phyloP scores from a whole-genome alignment of 2,888 invertebrate genomes.

The Papilio elwesi region DNA sequence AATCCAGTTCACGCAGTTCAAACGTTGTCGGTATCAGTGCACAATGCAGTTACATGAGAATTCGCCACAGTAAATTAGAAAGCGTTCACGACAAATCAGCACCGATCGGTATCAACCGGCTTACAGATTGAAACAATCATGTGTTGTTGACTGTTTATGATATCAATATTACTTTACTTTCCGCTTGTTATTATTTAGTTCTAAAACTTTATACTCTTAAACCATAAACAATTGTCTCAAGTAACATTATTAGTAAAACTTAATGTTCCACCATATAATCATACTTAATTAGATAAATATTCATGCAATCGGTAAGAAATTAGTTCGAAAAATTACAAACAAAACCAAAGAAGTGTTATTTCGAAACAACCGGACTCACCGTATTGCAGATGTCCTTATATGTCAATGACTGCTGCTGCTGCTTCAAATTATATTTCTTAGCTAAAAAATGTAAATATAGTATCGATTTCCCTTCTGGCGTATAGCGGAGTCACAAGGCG shows the following conservation, averaged over 20 bases:
- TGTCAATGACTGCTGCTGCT: constrained; percentile 15
- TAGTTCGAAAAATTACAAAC: background rate
- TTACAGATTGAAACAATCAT: constrained; percentile 38
- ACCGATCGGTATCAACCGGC: constrained; percentile 19
- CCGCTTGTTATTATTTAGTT: background rate
- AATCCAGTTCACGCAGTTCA: constrained; percentile 26
- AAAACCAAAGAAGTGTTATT: background rate
- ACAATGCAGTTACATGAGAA: constrained; percentile 57
- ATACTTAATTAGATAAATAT: too few species aligned
- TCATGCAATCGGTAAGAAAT: background rate
- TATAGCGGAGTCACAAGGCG: background rate
- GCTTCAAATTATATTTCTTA: constrained; percentile 19
- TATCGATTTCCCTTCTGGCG: background rate
- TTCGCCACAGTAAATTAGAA: constrained; percentile 80
- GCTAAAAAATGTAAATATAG: background rate
- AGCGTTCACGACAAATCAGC: constrained; percentile 64
- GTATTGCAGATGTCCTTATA: constrained; percentile 31
- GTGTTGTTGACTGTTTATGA: constrained; percentile 50
- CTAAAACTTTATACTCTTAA: background rate
- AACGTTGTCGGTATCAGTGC: constrained; percentile 54
- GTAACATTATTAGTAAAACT: background rate
- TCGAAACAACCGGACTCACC: constrained; percentile 33
- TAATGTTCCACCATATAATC: too few species aligned
- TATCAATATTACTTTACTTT: constrained; percentile 13
- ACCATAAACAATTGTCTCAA: too few species aligned